Conservation (phyloP, 2,888 invertebrate genomes). For the Callimorpha dominula region DNA sequence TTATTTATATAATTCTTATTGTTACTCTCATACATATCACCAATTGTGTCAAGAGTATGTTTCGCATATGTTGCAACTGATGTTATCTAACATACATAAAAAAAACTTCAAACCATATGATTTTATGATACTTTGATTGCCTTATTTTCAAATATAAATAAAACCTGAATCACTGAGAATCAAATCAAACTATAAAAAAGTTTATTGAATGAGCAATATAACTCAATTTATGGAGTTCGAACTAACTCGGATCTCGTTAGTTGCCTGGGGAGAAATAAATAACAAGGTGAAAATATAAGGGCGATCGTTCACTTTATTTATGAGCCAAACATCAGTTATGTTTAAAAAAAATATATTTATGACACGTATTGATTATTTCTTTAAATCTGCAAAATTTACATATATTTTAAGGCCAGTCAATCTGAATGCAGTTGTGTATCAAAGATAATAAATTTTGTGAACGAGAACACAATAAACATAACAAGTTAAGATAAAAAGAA, state of each 20-base stretch:
- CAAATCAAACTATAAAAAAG: conserved; percentile 14
- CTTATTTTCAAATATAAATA: not conserved
- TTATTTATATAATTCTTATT: too few relatives aligned
- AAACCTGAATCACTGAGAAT: conserved; percentile 13
- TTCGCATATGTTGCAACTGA: too few relatives aligned
- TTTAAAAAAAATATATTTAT: not conserved
- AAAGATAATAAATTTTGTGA: too few relatives aligned
- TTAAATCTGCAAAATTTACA: not conserved
- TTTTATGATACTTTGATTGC: not conserved
- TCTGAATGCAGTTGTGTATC: too few relatives aligned
- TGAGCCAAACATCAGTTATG: conserved; percentile 1
- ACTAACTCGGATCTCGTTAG: conserved; percentile 25
- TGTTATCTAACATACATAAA: too few relatives aligned
- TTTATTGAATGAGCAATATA: conserved; percentile 19
- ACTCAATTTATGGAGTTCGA: conserved; percentile 28
- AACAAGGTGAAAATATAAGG: conserved; percentile 19
- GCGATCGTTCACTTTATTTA: conserved; percentile 6
- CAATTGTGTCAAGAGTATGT: too few relatives aligned
- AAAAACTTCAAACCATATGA: not conserved
- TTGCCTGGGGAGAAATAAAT: conserved; percentile 20
- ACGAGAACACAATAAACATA: too few relatives aligned
- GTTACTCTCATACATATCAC: too few relatives aligned
- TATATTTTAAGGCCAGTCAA: not conserved
- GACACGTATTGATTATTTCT: not conserved
- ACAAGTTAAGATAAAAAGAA: too few relatives aligned